A percentile compares a stretch with the other conserved stretches of the same genome.
These are phyloP conservation scores for Tyrophagus putrescentiae DNA, from an alignment of 1,140 invertebrate genomes.

Conservation along the genomic window DNA sequence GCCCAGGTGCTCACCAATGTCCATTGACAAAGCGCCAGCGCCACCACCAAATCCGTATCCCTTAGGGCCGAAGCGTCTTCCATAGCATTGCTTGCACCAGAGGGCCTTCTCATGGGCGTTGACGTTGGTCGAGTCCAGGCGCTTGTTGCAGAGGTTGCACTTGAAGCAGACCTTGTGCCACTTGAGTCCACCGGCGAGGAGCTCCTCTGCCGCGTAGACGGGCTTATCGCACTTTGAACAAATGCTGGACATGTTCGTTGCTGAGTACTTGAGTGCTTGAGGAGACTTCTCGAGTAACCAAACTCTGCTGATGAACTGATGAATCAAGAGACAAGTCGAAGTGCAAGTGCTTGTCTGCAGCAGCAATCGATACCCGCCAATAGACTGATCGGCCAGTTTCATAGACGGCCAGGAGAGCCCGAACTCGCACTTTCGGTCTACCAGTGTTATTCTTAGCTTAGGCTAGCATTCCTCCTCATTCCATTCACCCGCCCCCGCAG, in stretches of 20 bases:
- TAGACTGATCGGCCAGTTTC: no score
- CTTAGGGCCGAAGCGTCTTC: conserved; percentile 92
- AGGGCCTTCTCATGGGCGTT: conserved; percentile 86
- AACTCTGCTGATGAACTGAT: no score
- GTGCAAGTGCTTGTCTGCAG: no score
- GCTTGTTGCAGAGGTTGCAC: conserved; percentile 89
- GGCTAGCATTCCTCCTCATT: no score
- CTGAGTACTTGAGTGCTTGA: conserved; percentile 33
- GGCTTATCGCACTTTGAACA: conserved; percentile 97
- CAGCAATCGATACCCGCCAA: no score
- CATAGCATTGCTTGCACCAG: conserved; percentile 95
- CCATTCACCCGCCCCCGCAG: no score
- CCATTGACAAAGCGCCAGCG: conserved; percentile 52
- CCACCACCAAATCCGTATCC: conserved; percentile 2
- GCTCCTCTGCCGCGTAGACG: conserved; percentile 96
- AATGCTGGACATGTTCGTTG: conserved; percentile 68
- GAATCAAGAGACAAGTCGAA: no score
- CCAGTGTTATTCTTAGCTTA: no score
- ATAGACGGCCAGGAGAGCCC: no score
- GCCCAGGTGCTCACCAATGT: conserved; percentile 65
- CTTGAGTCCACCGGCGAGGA: conserved; percentile 88
- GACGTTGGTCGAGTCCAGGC: conserved; percentile 92
- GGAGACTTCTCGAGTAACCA: neutral
- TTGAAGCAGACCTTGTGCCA: conserved; percentile 99
- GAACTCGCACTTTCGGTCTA: no score